phyloP scores from a whole-genome alignment of 2,113 vertebrate genomes.

The Bubo bubo region DNA sequence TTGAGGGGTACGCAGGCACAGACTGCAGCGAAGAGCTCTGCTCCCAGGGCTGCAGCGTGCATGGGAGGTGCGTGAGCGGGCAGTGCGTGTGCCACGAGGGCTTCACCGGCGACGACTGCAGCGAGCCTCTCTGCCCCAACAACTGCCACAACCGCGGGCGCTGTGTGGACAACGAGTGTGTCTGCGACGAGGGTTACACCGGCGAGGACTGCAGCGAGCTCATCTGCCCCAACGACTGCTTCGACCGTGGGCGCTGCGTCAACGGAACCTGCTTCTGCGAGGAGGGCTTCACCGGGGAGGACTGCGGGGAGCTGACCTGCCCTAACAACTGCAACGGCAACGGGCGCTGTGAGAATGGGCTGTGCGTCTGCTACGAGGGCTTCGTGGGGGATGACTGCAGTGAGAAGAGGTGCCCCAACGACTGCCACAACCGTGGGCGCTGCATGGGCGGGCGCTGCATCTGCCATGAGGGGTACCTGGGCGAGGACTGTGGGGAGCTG shows the following conservation, averaged over 20 bases:
- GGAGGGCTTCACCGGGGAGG: slow-evolving; percentile 86
- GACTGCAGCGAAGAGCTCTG: slow-evolving; percentile 89
- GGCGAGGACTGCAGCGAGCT: slow-evolving; percentile 92
- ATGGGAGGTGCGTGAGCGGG: slow-evolving; percentile 85
- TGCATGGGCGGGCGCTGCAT: slow-evolving; percentile 85
- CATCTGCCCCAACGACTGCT: slow-evolving; percentile 95
- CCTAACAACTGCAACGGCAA: slow-evolving; percentile 82
- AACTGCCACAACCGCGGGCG: slow-evolving; percentile 88
- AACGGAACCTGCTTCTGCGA: slow-evolving; percentile 94
- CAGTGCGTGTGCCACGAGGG: slow-evolving; percentile 87
- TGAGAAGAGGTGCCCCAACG: slow-evolving; percentile 81
- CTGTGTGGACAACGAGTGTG: slow-evolving; percentile 88
- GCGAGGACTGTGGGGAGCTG: slow-evolving; percentile 82
- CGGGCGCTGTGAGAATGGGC: slow-evolving; percentile 85
- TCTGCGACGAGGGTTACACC: slow-evolving; percentile 90
- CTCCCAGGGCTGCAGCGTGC: slow-evolving; percentile 80
- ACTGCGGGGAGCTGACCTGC: slow-evolving; percentile 87
- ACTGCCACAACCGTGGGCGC: slow-evolving; percentile 86
- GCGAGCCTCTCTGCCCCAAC: slow-evolving; percentile 85
- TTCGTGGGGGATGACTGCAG: slow-evolving; percentile 89
- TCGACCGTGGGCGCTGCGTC: slow-evolving; percentile 91
- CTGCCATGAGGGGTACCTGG: slow-evolving; percentile 87
- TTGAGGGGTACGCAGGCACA: slow-evolving; percentile 85
- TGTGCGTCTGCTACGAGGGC: slow-evolving; percentile 84
- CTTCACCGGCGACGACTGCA: slow-evolving; percentile 86